These are phyloP conservation scores for Pelusios castaneus DNA, from an alignment of 2,113 vertebrate genomes.

Conservation along the genomic window DNA sequence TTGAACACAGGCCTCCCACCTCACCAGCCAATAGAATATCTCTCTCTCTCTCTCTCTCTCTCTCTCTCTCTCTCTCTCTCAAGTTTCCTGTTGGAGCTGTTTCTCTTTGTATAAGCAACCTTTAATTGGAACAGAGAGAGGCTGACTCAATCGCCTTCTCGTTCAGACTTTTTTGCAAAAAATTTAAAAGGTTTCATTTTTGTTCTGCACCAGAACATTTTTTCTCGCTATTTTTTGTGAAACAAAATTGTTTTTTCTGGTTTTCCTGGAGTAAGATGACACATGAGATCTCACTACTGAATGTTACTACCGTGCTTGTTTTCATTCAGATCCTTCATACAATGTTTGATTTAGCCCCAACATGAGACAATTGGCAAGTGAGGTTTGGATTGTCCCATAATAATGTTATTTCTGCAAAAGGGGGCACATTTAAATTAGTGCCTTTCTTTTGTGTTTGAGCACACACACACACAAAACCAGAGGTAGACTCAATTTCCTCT, in stretches of 20 bases:
- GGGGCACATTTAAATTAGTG: neutral
- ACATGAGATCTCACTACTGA: neutral
- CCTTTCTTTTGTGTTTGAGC: neutral
- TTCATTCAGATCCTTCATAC: neutral
- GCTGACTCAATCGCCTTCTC: neutral
- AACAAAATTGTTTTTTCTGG: neutral
- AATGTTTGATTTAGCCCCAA: neutral
- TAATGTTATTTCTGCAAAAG: neutral
- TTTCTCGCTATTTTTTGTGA: neutral
- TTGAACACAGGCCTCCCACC: too few relatives aligned
- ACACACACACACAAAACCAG: neutral
- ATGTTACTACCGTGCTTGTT: neutral
- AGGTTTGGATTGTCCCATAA: neutral
- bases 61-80: neutral
- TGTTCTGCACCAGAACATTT: neutral
- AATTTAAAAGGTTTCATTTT: neutral
- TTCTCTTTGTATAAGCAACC: slow-evolving; percentile 40
- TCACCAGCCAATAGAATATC: too few relatives aligned
- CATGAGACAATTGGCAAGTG: neutral
- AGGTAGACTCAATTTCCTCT: neutral
- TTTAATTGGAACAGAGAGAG: slow-evolving; percentile 29
- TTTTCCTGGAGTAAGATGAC: neutral
- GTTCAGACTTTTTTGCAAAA: neutral
- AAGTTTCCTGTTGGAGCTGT: slow-evolving; percentile 56
- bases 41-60: neutral